These are phyloP conservation scores for Hirtodrosophila trivittata DNA, from an alignment of 2,888 invertebrate genomes.

Conservation along the genomic window DNA sequence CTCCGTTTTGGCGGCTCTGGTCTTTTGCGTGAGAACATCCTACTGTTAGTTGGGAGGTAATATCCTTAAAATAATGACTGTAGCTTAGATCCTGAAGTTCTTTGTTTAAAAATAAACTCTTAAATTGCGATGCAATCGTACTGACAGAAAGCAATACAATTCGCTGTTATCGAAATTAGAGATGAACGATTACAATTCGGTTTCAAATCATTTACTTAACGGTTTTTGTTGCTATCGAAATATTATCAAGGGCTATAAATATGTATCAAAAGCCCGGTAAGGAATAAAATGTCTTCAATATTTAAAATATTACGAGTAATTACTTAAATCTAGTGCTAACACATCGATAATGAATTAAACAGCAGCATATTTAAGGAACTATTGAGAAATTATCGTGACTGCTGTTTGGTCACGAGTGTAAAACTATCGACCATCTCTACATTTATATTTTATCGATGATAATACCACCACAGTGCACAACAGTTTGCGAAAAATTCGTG, in stretches of 20 bases:
- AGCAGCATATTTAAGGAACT: no score
- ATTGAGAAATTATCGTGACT: no score
- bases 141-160: conserved; percentile 31
- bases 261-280: no score
- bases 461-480: conserved; percentile 71
- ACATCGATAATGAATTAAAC: no score
- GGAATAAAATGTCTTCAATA: no score
- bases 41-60: no score
- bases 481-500: conserved; percentile 71
- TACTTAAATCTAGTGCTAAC: no score
- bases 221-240: neutral
- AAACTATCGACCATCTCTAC: conserved; percentile 32
- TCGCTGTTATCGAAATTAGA: conserved; percentile 36
- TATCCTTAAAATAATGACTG: conserved; percentile 17
- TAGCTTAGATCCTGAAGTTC: conserved; percentile 21
- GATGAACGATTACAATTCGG: conserved; percentile 13
- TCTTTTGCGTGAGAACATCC: conserved; percentile 82
- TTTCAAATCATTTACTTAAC: conserved; percentile 1
- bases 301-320: no score
- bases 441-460: conserved; percentile 43
- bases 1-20: conserved; percentile 78
- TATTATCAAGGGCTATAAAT: neutral
- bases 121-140: conserved; percentile 50
- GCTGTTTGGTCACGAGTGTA: conserved; percentile 15
- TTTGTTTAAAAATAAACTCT: conserved; percentile 20